phyloP scores from a whole-genome alignment of 1,140 invertebrate genomes.

The Aphidius gifuensis region DNA sequence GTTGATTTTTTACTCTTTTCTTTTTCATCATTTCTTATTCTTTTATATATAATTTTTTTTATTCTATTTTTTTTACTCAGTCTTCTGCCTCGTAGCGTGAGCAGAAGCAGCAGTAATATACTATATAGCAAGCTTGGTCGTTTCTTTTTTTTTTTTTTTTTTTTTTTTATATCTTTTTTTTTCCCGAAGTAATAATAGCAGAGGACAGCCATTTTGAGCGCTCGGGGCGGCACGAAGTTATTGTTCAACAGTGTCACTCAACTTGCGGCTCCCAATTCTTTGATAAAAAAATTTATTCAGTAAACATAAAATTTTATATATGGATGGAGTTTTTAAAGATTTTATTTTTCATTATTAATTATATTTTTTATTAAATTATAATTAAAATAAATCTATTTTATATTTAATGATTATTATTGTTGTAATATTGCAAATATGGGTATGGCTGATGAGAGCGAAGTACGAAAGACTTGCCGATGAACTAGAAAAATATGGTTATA shows the following conservation, averaged over 20 bases:
- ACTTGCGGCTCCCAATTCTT: slow-evolving; percentile 21
- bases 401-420: slow-evolving; percentile 16
- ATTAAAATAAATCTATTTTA: not conserved
- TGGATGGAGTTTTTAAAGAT: not conserved
- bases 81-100: slow-evolving; percentile 8
- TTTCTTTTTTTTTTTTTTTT: slow-evolving; percentile 43
- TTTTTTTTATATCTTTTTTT: slow-evolving; percentile 43
- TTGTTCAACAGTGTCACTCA: slow-evolving; percentile 47
- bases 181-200: slow-evolving; percentile 53
- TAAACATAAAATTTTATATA: too few relatives aligned
- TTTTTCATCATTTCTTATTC: slow-evolving; percentile 1
- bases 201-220: slow-evolving; percentile 56
- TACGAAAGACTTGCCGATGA: slow-evolving; percentile 7
- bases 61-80: not conserved
- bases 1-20: not conserved
- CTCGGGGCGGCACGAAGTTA: slow-evolving; percentile 52
- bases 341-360: not conserved
- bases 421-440: slow-evolving; percentile 26
- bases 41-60: not conserved
- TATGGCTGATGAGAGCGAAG: slow-evolving; percentile 17
- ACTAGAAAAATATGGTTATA: slow-evolving; percentile 18
- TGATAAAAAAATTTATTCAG: too few relatives aligned
- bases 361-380: not conserved
- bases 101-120: not conserved
- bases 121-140: not conserved